These are phyloP conservation scores for Tinea semifulvella DNA, from an alignment of 2,888 invertebrate genomes.

Conservation along the genomic window DNA sequence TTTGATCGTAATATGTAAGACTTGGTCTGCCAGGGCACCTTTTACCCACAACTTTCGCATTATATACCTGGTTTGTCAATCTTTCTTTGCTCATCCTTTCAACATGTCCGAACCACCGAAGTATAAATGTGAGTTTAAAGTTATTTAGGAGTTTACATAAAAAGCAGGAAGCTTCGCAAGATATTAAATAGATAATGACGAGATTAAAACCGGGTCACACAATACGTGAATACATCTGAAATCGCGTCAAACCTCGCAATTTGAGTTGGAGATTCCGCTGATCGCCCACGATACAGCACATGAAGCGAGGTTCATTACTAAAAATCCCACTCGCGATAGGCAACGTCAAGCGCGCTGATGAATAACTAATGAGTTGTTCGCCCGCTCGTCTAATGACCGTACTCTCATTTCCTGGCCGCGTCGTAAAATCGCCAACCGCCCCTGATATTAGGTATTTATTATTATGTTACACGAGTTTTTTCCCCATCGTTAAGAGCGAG, in stretches of 20 bases:
- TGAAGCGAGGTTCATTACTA: slow-evolving; percentile 15
- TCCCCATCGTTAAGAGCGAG: slow-evolving; percentile 15
- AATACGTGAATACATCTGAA: slow-evolving; percentile 8
- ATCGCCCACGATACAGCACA: slow-evolving; percentile 11
- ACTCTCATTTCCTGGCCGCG: slow-evolving; percentile 17
- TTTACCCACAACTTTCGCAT: no score
- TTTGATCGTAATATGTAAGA: no score
- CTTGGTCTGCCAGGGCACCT: no score
- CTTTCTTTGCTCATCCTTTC: no score
- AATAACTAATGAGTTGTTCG: slow-evolving; percentile 32
- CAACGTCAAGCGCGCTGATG: slow-evolving; percentile 26
- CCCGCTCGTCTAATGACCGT: slow-evolving; percentile 20
- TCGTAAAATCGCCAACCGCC: slow-evolving; percentile 16
- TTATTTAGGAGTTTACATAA: no score
- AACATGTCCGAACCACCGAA: no score
- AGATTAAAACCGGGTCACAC: no score
- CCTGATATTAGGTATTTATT: slow-evolving; percentile 17
- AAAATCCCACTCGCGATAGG: slow-evolving; percentile 22
- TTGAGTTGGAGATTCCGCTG: slow-evolving; percentile 8
- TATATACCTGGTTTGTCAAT: no score
- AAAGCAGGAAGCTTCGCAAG: no score
- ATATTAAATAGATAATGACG: no score
- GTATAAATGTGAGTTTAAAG: no score
- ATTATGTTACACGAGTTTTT: slow-evolving; percentile 16
- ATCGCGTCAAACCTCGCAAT: slow-evolving; percentile 4